Percentiles rank a stretch among this genome's conserved stretches.
These are phyloP conservation scores for Diabrotica balteata DNA, from an alignment of 2,888 invertebrate species.

Conservation along the genomic window DNA sequence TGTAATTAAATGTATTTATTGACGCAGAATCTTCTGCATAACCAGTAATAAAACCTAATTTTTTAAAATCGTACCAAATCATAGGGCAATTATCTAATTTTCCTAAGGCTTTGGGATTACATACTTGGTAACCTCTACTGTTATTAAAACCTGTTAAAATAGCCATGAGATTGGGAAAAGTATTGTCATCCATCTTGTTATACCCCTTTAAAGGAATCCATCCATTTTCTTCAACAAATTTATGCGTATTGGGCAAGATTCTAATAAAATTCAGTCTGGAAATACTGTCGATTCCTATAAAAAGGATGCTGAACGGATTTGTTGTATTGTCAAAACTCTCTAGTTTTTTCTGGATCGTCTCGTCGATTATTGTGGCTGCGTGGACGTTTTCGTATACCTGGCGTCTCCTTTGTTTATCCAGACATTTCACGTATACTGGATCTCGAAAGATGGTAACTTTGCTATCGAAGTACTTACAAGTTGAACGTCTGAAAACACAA, in stretches of 20 bases:
- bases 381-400: constrained; percentile 65
- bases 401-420: constrained; percentile 41
- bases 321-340: constrained; percentile 40
- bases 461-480: constrained; percentile 62
- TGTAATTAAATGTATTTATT: constrained; percentile 78
- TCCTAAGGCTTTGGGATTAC: constrained; percentile 62
- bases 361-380: constrained; percentile 55
- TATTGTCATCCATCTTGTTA: constrained; percentile 83
- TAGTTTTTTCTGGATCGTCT: constrained; percentile 44
- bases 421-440: constrained; percentile 64
- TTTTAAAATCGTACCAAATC: constrained; percentile 78
- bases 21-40: constrained; percentile 78
- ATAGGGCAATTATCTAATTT: constrained; percentile 75
- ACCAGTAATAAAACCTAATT: constrained; percentile 76
- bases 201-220: constrained; percentile 53
- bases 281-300: constrained; percentile 86
- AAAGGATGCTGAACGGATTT: constrained; percentile 69
- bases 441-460: constrained; percentile 59
- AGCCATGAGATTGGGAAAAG: constrained; percentile 88
- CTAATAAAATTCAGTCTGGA: constrained; percentile 80
- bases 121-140: constrained; percentile 61
- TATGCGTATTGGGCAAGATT: constrained; percentile 75
- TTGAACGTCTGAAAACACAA: constrained; percentile 56
- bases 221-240: constrained; percentile 66
- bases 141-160: constrained; percentile 65